These are phyloP conservation scores for Drymonia ruficornis DNA, from an alignment of 2,888 invertebrate genomes.

Conservation along the genomic window DNA sequence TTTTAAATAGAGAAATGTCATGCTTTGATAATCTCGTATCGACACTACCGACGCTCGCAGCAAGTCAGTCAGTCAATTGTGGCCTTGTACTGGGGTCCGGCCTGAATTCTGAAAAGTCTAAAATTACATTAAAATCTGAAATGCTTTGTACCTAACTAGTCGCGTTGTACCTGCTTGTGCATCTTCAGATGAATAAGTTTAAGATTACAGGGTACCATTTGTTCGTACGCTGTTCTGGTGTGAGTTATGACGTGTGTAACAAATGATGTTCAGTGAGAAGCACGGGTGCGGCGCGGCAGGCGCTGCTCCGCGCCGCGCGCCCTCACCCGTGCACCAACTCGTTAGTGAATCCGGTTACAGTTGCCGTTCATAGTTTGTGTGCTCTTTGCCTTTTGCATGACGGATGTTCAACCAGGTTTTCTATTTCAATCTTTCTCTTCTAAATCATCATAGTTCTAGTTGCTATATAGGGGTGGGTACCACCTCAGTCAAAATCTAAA, in stretches of 20 bases:
- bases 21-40: too few species aligned
- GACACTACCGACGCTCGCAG: too few species aligned
- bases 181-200: too few species aligned
- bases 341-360: conserved; percentile 77
- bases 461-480: too few species aligned
- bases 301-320: conserved; percentile 20
- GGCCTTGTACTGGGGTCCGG: too few species aligned
- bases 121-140: too few species aligned
- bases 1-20: too few species aligned
- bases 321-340: conserved; percentile 60
- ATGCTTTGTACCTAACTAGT: too few species aligned
- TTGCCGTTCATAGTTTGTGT: conserved; percentile 72
- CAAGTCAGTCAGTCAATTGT: too few species aligned
- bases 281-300: conserved; percentile 23
- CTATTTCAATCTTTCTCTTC: conserved; percentile 30
- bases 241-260: conserved; percentile 13
- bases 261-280: conserved; percentile 41
- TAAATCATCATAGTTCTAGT: conserved; percentile 24
- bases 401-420: conserved; percentile 63
- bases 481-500: too few species aligned
- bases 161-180: too few species aligned
- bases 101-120: too few species aligned
- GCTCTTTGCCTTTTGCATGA: conserved; percentile 60
- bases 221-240: conserved; percentile 15
- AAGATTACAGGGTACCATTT: conserved; percentile 9